phyloP scores from a whole-genome alignment of 2,888 invertebrate species.

The Leistus spinibarbis region DNA sequence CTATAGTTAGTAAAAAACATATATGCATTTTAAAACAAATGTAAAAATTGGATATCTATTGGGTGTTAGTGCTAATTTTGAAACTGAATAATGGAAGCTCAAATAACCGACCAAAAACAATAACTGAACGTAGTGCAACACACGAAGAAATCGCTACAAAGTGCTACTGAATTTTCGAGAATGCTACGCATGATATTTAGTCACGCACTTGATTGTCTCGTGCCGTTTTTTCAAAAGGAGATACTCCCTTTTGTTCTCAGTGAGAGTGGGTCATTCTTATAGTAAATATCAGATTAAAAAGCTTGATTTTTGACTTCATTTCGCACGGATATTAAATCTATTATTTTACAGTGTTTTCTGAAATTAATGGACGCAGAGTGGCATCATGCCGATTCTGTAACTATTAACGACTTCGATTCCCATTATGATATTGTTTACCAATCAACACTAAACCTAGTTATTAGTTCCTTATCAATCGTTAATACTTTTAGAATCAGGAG shows the following conservation, averaged over 20 bases:
- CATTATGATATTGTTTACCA: no score
- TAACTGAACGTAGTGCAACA: conserved; percentile 21
- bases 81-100: background rate
- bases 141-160: conserved; percentile 28
- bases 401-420: no score
- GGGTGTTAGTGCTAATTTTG: background rate
- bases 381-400: no score
- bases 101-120: background rate
- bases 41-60: background rate
- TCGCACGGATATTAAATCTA: no score
- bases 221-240: conserved; percentile 43
- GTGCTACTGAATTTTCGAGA: conserved; percentile 23
- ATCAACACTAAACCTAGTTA: no score
- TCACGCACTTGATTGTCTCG: conserved; percentile 57
- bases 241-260: background rate
- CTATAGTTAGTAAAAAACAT: conserved; percentile 16
- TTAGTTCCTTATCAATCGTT: no score
- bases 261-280: background rate
- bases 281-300: background rate
- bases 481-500: no score
- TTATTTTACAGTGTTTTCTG: no score
- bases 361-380: no score
- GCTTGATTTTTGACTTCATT: background rate
- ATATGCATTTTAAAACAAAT: conserved; percentile 22
- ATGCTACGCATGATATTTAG: conserved; percentile 34